Evolutionary conservation across 2,113 vertebrate species (phyloP), one percentile per base, ranked within the genome.

Genomic region (Cnemophilus loriae): DNA sequence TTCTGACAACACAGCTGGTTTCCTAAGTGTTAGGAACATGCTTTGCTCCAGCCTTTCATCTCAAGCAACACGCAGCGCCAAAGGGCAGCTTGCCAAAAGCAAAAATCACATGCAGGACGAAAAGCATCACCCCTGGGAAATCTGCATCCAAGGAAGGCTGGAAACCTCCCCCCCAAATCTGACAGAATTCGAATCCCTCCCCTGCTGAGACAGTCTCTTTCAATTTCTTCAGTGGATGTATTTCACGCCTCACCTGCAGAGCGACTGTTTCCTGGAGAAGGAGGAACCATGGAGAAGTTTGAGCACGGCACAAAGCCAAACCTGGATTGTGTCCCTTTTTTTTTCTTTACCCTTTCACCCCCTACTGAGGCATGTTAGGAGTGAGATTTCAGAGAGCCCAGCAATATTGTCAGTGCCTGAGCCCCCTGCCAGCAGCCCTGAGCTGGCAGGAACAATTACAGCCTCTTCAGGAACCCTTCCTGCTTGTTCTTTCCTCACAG

Each of bases 91-190:
- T 67, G 84, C 91, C 89, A 93, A 78, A 91, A 89, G 52, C 69
- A 94, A 87, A 93, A 87, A 91, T 35, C 79, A 81, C 73, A 71
- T 20, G 50, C 90, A 63, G 57, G 75, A 71, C 7, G 1, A 84
- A 93, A 96, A 93, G 70, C 64, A 83, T 26, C 69, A 69, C 92
- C 83, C 71, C 71, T 92, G 90, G 85, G 95, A 96, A 94, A 94
- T 86, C 71, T 90, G 63, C 63, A 84, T 89, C 70, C 59, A 52
- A 94, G n/a, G 63, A 88, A 95, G 35, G 61, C 39, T 95, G 64
- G 55, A 93, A 93, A 84, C n/a, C 57, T 76, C 11, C 22, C 60
- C 67, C 46, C 39, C 17, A 37, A 57, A 94, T 59, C 68, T 74
- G 82, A 84, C 57, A 90, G 64, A 91, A 93, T 88, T 96, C 1